These are phyloP conservation scores for Marmota monax DNA, from an alignment of 2,113 vertebrate species.

Conservation along the genomic window DNA sequence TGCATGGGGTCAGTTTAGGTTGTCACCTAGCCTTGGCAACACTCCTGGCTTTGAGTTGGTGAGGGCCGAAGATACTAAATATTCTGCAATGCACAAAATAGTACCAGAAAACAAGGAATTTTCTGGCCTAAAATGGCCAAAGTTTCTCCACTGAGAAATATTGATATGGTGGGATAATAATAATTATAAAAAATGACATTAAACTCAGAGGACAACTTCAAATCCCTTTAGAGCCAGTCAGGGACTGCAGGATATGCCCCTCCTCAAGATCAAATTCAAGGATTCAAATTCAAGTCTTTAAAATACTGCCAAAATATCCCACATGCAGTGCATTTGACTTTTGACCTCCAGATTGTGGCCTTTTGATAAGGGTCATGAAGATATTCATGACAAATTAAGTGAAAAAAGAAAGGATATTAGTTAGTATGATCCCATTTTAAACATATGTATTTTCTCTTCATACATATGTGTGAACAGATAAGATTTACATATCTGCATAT, in stretches of 20 bases:
- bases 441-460: not conserved
- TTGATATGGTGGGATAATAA: not conserved
- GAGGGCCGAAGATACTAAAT: not conserved
- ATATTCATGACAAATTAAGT: not conserved
- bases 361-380: conserved; percentile 14
- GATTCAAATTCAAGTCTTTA: not conserved
- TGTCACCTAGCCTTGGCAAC: not conserved
- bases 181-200: not conserved
- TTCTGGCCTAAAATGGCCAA: not conserved
- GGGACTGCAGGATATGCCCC: not conserved
- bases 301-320: not conserved
- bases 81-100: not conserved
- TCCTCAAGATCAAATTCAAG: not conserved
- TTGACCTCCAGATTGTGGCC: not conserved
- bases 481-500: no score
- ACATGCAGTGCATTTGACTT: not conserved
- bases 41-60: not conserved
- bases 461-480: not conserved
- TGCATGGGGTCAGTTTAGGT: not conserved
- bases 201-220: not conserved
- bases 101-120: not conserved
- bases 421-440: not conserved
- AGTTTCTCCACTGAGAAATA: not conserved
- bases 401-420: not conserved
- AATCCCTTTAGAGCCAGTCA: not conserved